phyloP scores from a whole-genome alignment of 2,113 vertebrate species.

The Calyptommatus sinebrachiatus region DNA sequence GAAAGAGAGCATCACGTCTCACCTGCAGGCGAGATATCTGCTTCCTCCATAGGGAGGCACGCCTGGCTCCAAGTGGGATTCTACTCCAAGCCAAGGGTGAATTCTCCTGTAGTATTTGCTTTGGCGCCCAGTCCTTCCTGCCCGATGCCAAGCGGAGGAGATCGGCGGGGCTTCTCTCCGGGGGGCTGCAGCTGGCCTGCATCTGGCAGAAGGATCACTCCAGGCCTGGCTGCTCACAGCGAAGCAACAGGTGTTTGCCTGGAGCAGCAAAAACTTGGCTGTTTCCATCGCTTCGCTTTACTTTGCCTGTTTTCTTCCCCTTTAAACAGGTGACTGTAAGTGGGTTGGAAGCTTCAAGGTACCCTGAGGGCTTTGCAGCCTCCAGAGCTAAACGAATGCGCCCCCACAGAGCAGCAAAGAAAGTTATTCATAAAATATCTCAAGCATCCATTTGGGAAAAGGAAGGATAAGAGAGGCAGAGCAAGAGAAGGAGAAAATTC shows the following conservation, averaged over 20 bases:
- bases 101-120: constrained; percentile 55
- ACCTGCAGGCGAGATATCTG: constrained; percentile 42
- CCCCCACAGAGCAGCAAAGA: not conserved
- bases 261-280: accelerated
- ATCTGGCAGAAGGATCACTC: not conserved
- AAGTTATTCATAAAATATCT: not conserved
- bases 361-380: accelerated
- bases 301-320: too few relatives aligned
- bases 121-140: constrained; percentile 40
- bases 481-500: not conserved
- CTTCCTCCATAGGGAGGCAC: not conserved
- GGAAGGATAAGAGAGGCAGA: too few relatives aligned
- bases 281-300: not conserved
- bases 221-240: not conserved
- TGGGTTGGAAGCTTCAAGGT: not conserved
- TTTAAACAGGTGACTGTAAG: constrained; percentile 18
- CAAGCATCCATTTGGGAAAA: accelerated
- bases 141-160: constrained; percentile 53
- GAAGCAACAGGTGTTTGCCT: constrained; percentile 21
- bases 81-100: constrained; percentile 52
- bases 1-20: constrained; percentile 40
- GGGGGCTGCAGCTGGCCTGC: accelerated
- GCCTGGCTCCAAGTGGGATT: constrained; percentile 17
- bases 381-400: not conserved
- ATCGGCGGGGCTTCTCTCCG: constrained; percentile 21